Base-by-base conservation (phyloP, 1,140 invertebrate species). In the Hyphantria cunea region DNA sequence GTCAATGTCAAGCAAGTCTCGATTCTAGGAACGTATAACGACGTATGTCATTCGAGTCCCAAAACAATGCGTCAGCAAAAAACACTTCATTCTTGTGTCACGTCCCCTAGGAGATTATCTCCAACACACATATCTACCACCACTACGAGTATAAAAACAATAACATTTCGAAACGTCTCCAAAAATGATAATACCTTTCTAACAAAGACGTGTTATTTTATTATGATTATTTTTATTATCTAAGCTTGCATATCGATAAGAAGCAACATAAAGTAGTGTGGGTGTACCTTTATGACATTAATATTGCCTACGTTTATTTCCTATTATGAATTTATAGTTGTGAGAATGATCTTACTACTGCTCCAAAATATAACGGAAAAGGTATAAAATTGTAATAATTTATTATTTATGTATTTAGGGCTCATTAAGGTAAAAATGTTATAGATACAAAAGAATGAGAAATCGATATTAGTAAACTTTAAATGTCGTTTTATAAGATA, bases 41-140 rank as follows among this genome's bases (percentile, higher is more conserved):
- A 42, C 37, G 55, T 45, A 52, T 54, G 62, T 59, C 37, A 70
- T 72, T 63, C 60, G 53, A 58, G 50, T 65, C 63, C 66, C 65
- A 66, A 74, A 78, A 74, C 76, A 78, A 78, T 81, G 78, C 67
- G 76, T 78, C 78, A 81, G 76, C 78, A 68, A 66, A 76, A 78
- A 72, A 56, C 47, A 47, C 58, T 56, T 72, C 67, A 74, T 80
- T 72, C 70, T 76, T 59, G 47, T 67, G 78, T 78, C 78, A 81
- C 78, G 76, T 74, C 44, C 60, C 34, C 51, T 72, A 76, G 76
- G 63, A 67, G 74, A 76, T 79, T 79, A 81, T 69, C 65, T 70
- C 50, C 45, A 41, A 64, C 63, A 51, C 47, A 56, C 74, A 76
- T 68, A 73, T 73, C 71, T 79, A 71, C 65, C 71, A 61, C 67